Evolutionary conservation across 2,113 vertebrate genomes (phyloP).

Genomic region (Misgurnus anguillicaudatus): DNA sequence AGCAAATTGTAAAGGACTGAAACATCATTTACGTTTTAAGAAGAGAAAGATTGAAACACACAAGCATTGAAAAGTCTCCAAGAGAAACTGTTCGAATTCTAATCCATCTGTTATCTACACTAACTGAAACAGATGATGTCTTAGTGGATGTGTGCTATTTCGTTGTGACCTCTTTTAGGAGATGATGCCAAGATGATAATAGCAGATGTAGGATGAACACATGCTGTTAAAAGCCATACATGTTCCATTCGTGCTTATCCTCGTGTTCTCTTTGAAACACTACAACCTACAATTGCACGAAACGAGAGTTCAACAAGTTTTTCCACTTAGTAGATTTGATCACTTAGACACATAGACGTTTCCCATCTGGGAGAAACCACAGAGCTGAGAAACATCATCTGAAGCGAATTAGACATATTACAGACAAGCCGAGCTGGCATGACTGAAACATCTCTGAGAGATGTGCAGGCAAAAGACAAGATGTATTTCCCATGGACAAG

Average conservation of each 20-base stretch:
- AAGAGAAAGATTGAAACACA: background rate
- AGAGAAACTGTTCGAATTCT: slow-evolving; percentile 4
- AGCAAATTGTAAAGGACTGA: no score
- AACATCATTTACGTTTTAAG: background rate
- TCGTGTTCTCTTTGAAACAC: background rate
- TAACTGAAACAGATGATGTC: background rate
- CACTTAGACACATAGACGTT: slow-evolving; percentile 9
- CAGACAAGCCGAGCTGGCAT: slow-evolving; percentile 35
- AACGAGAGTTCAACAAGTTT: slow-evolving; percentile 17
- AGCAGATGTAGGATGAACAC: background rate
- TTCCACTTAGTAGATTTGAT: slow-evolving; percentile 33
- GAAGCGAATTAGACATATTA: slow-evolving; percentile 43
- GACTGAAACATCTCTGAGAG: slow-evolving; percentile 24
- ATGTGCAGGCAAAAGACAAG: slow-evolving; percentile 9
- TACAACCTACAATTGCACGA: background rate
- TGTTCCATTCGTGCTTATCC: background rate
- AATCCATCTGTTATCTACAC: slow-evolving; percentile 2
- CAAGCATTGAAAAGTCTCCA: background rate
- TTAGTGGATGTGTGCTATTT: slow-evolving; percentile 6
- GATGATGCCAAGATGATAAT: slow-evolving; percentile 15
- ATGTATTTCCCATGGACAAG: slow-evolving; percentile 1
- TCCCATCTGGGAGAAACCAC: slow-evolving; percentile 18
- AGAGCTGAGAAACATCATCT: background rate
- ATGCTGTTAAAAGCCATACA: slow-evolving; percentile 1
- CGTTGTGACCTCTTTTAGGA: slow-evolving; percentile 2